phyloP scores from a whole-genome alignment of 2,797 vertebrate species.

The Pangasius mekongensis region DNA sequence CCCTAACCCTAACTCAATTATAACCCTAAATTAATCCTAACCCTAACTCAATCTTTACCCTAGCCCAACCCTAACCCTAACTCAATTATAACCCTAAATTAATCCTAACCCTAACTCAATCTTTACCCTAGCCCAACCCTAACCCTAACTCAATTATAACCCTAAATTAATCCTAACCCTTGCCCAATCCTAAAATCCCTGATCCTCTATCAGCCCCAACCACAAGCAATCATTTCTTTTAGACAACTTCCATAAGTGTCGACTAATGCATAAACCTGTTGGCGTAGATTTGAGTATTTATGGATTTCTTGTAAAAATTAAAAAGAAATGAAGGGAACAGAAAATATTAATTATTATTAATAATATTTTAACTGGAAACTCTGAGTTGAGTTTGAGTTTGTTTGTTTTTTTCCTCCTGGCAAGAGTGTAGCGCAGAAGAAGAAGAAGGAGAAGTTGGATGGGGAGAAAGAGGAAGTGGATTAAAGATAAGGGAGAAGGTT shows the following conservation, averaged over 20 bases:
- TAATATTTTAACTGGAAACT: neutral
- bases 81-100: too few species aligned
- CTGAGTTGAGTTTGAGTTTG: neutral
- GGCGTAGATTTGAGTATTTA: neutral
- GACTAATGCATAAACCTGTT: neutral
- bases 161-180: neutral
- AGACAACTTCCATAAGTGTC: neutral
- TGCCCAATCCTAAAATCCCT: neutral
- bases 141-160: too few species aligned
- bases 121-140: too few species aligned
- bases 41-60: too few species aligned
- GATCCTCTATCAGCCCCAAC: neutral
- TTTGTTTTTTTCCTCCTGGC: neutral
- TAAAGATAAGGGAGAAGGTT: neutral
- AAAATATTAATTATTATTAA: neutral
- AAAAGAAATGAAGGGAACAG: neutral
- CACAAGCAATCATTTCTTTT: neutral
- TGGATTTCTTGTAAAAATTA: neutral
- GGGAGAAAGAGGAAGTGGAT: slow-evolving; percentile 11
- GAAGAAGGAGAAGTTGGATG: neutral
- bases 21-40: too few species aligned
- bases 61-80: too few species aligned
- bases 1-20: too few species aligned
- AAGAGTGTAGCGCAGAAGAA: neutral
- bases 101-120: too few species aligned